These are phyloP conservation scores for Lophochroa leadbeateri DNA, from an alignment of 2,113 vertebrate species.

Conservation along the genomic window DNA sequence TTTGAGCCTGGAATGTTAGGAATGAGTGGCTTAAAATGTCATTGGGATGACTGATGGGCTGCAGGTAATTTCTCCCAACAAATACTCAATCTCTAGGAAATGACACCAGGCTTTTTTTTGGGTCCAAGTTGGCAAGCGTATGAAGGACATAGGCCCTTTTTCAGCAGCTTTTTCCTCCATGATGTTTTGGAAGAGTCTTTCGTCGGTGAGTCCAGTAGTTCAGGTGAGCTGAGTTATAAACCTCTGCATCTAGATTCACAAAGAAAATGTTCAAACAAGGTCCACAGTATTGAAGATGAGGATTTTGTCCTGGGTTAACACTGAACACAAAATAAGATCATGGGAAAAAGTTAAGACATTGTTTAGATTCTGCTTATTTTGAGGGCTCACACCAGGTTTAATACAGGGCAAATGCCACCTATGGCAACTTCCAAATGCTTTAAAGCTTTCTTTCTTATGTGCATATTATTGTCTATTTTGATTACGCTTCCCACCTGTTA, in stretches of 20 bases:
- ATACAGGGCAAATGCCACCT: not conserved
- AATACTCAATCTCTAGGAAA: not conserved
- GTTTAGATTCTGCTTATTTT: not conserved
- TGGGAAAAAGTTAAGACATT: not conserved
- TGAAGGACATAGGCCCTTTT: not conserved
- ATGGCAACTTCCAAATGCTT: not conserved
- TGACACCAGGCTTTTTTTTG: not conserved
- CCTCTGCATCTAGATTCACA: not conserved
- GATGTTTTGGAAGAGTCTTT: not conserved
- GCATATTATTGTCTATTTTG: not conserved
- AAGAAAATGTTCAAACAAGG: not conserved
- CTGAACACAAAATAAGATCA: not conserved
- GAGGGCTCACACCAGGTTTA: not conserved
- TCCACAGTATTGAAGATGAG: not conserved
- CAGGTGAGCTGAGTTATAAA: not conserved
- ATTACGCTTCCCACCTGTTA: not conserved
- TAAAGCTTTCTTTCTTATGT: not conserved
- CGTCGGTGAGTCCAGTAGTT: not conserved
- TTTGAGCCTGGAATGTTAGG: not conserved
- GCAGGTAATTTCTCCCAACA: not conserved
- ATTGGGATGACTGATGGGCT: not conserved
- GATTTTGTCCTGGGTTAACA: not conserved
- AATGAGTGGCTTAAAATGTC: not conserved
- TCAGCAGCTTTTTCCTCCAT: not conserved
- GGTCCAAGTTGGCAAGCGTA: not conserved